phyloP scores from a whole-genome alignment of 2,113 vertebrate genomes.

The Gambusia affinis region DNA sequence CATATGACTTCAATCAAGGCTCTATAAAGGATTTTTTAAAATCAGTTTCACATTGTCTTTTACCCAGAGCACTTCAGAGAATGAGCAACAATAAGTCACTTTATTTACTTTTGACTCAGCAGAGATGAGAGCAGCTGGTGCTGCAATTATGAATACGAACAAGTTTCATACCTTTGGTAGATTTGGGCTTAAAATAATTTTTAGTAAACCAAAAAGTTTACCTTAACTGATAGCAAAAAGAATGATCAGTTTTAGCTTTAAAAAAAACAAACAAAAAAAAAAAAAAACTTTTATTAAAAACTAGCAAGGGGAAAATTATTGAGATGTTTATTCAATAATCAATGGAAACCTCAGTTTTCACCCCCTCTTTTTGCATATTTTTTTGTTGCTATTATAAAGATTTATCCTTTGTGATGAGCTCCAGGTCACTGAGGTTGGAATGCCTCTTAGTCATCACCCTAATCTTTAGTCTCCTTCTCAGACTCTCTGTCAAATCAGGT shows the following conservation, averaged over 20 bases:
- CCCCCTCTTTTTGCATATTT: background rate
- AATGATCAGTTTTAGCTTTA: too few relatives aligned
- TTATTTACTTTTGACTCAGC: conserved; percentile 20
- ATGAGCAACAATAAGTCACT: conserved; percentile 11
- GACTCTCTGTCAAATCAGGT: background rate
- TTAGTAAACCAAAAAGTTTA: too few relatives aligned
- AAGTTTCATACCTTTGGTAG: too few relatives aligned
- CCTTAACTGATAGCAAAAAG: too few relatives aligned
- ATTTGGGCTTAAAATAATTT: too few relatives aligned
- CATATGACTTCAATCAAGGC: conserved; percentile 22
- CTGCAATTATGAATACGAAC: conserved; percentile 25
- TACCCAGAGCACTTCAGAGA: background rate
- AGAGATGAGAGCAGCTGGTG: conserved; percentile 13
- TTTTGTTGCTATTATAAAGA: background rate
- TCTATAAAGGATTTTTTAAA: conserved; percentile 15
- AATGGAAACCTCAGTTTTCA: background rate
- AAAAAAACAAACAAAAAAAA: too few relatives aligned
- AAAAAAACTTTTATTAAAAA: background rate
- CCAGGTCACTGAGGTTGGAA: background rate
- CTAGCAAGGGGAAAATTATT: background rate
- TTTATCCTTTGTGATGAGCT: background rate
- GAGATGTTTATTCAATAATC: too few relatives aligned
- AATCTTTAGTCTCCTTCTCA: background rate
- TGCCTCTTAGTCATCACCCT: background rate
- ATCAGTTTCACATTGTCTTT: conserved; percentile 28